Evolutionary conservation across 2,888 invertebrate genomes (phyloP).

Genomic region (Xanthia togata): DNA sequence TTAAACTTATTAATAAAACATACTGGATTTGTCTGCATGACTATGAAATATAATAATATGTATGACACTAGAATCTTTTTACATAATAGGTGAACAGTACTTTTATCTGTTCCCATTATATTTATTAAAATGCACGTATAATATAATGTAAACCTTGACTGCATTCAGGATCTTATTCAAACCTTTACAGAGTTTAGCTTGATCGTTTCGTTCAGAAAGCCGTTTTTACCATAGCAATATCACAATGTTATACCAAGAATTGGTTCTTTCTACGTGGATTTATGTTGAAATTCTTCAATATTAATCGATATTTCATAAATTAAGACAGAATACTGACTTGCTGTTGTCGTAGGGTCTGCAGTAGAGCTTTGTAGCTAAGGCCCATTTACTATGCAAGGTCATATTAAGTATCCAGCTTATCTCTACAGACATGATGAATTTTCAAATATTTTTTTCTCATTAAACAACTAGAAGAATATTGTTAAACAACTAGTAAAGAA

Average conservation of each 20-base stretch:
- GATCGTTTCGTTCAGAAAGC: neutral
- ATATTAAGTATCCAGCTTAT: neutral
- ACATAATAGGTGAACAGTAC: neutral
- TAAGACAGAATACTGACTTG: neutral
- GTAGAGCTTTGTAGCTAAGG: neutral
- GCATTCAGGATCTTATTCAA: neutral
- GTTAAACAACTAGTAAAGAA: neutral
- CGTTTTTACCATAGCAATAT: neutral
- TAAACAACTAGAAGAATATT: neutral
- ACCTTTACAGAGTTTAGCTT: neutral
- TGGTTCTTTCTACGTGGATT: neutral
- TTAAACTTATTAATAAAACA: neutral
- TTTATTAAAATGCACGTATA: neutral
- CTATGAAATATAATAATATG: neutral
- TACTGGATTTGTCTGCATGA: conserved; percentile 6
- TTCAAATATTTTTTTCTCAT: neutral
- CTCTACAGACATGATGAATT: neutral
- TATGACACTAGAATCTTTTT: neutral
- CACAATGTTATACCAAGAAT: neutral
- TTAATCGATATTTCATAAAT: neutral
- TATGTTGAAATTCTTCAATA: neutral
- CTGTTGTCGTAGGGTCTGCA: neutral
- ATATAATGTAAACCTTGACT: too few relatives aligned
- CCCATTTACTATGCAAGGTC: neutral
- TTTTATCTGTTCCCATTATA: neutral